These are phyloP conservation scores for Phyllotis vaccarum DNA, from an alignment of 2,797 vertebrate species.

Conservation along the genomic window DNA sequence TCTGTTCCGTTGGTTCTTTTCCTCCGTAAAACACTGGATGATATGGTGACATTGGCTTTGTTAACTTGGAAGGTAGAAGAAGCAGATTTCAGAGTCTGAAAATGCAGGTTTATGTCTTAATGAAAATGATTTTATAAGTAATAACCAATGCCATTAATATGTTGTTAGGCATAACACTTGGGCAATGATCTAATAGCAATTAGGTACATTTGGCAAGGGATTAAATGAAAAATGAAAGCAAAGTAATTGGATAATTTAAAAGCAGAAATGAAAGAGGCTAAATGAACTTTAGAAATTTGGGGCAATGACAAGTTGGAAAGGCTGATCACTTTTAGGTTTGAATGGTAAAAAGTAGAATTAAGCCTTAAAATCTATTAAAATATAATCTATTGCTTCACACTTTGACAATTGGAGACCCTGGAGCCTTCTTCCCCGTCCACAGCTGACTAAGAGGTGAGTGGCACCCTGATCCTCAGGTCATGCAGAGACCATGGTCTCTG, in stretches of 20 bases:
- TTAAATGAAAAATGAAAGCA: slow-evolving; percentile 43
- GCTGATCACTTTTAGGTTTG: slow-evolving; percentile 35
- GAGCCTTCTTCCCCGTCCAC: too few species aligned
- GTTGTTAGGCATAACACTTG: background rate
- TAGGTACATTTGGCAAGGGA: background rate
- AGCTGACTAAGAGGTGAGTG: too few species aligned
- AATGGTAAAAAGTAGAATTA: slow-evolving; percentile 54
- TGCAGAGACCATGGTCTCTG: too few species aligned
- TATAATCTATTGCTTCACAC: slow-evolving; percentile 30
- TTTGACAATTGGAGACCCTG: too few species aligned
- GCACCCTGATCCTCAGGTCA: too few species aligned
- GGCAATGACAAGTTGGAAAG: background rate
- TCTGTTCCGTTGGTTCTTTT: background rate
- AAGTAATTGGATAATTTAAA: slow-evolving; percentile 56
- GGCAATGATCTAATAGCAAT: background rate
- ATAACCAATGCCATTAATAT: background rate
- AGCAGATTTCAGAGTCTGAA: background rate
- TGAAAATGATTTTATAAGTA: slow-evolving; percentile 33
- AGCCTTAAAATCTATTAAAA: slow-evolving; percentile 34
- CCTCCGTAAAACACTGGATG: background rate
- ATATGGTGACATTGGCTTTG: too few species aligned
- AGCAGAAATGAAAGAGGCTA: slow-evolving; percentile 7
- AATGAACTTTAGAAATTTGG: slow-evolving; percentile 28
- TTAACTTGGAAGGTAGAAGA: background rate
- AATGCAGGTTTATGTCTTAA: background rate